These are phyloP conservation scores for Galaxea fascicularis DNA, from an alignment of 92 coral and sea anemone genomes.

Conservation along the genomic window DNA sequence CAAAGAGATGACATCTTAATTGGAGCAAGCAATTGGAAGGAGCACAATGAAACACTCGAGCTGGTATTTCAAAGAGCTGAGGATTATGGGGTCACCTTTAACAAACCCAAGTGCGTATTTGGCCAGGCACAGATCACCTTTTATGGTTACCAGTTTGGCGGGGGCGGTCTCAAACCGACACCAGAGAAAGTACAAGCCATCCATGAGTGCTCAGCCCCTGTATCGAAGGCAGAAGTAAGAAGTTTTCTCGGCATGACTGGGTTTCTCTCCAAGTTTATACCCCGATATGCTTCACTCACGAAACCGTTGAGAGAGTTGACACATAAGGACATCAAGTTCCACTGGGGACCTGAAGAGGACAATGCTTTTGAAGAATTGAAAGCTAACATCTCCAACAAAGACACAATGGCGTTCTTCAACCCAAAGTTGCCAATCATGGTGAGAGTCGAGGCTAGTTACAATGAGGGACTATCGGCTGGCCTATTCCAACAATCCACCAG, in stretches of 20 bases:
- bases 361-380: constrained; percentile 55
- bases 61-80: constrained; percentile 64
- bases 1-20: constrained; percentile 75
- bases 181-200: constrained; percentile 66
- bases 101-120: constrained; percentile 65
- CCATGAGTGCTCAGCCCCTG: constrained; percentile 54
- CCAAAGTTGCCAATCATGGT: too few relatives aligned
- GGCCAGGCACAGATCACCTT: constrained; percentile 61
- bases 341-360: constrained; percentile 51
- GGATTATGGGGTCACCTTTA: constrained; percentile 70
- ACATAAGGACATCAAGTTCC: constrained; percentile 58
- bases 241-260: constrained; percentile 70
- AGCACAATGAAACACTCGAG: too few relatives aligned
- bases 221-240: constrained; percentile 61
- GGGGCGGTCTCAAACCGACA: constrained; percentile 48
- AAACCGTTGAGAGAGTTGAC: constrained; percentile 58
- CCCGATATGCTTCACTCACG: constrained; percentile 68
- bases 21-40: constrained; percentile 50
- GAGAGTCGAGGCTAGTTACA: too few relatives aligned
- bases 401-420: constrained; percentile 62
- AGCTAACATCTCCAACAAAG: constrained; percentile 54
- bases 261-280: constrained; percentile 70
- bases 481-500: too few relatives aligned
- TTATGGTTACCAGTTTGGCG: constrained; percentile 60
- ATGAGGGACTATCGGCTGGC: too few relatives aligned